Evolutionary conservation across 2,113 vertebrate genomes (phyloP).

Genomic region (Ailurus styani): DNA sequence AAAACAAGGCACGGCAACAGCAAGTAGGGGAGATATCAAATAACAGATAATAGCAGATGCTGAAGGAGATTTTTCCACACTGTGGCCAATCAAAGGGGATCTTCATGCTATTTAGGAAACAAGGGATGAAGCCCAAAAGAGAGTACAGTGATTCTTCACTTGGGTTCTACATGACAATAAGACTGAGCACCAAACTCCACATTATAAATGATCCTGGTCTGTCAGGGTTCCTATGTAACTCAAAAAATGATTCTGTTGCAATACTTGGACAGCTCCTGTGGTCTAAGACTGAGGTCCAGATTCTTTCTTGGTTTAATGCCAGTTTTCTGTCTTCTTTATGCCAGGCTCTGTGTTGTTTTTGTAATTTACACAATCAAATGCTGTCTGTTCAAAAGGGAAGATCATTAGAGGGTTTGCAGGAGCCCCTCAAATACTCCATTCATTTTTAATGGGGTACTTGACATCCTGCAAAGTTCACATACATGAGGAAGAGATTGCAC

Average conservation of each 20-base stretch:
- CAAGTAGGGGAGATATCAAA: not conserved
- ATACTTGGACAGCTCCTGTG: not conserved
- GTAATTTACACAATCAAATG: slow-evolving; percentile 40
- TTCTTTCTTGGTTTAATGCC: slow-evolving; percentile 14
- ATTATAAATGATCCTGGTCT: not conserved
- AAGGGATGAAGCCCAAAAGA: not conserved
- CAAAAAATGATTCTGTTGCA: not conserved
- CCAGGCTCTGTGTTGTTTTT: slow-evolving; percentile 23
- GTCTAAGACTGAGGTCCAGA: not conserved
- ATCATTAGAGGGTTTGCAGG: slow-evolving; percentile 46
- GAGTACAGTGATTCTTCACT: not conserved
- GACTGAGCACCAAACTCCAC: not conserved
- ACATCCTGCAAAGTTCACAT: slow-evolving; percentile 51
- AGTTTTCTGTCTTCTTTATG: not conserved
- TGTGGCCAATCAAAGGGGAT: no score
- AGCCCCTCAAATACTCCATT: slow-evolving; percentile 37
- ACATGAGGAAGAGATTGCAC: slow-evolving; percentile 42
- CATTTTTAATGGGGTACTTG: slow-evolving; percentile 64
- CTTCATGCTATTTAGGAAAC: not conserved
- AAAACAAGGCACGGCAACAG: not conserved
- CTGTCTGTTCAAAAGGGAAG: slow-evolving; percentile 28
- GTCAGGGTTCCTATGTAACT: not conserved
- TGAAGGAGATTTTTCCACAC: not conserved
- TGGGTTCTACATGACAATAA: not conserved
- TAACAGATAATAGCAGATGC: not conserved